Base-by-base conservation (phyloP, 1,140 invertebrate species). In the Nasonia longicornis region DNA sequence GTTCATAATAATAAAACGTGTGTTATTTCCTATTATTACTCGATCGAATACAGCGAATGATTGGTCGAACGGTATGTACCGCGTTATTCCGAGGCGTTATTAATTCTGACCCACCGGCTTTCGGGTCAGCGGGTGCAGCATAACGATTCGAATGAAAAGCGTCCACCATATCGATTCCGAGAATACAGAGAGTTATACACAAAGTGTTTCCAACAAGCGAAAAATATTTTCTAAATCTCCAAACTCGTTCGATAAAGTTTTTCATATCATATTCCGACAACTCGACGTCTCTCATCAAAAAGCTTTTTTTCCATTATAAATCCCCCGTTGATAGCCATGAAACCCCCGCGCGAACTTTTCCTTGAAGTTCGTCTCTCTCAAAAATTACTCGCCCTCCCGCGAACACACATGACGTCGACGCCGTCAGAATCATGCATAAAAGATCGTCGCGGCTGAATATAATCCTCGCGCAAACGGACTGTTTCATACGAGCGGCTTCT, bases 401-500 rank as follows among this genome's bases (percentile, higher is more conserved):
- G 14, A 3, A 20, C 52, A 58, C 52, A 58, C 20, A 58, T 58
- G 52, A 58, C 52, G 52, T 4, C 14, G 16, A 35, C 52, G 3
- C 64, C 26, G 0, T 10, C n/a, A n/a, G 12, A 73, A n/a, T 75
- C 45, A 70, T 78, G 35, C 42, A 78, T 78, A 70, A 78, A 70
- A 78, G 42, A 70, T 70, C 45, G 3, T 35, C 31, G 67, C 3
- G 67, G 8, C 42, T 78, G 66, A 78, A 78, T 78, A 78, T 78
- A 70, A 78, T 70, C 70, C 77, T 2, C 63, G 16, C 45, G 31
- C n/a, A 74, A 74, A 74, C 22, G 38, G 71, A 74, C 35, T 80
- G 48, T n/a, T 66, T 67, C 66, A 80, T 52, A 8, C 42, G 38
- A 26, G 26, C 8, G 38, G 38, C 38, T 7, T 42, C 38, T 35